Evolutionary conservation across 1,140 invertebrate genomes (phyloP), one percentile per base, ranked within the genome.

Genomic region (Triops cancriformis): DNA sequence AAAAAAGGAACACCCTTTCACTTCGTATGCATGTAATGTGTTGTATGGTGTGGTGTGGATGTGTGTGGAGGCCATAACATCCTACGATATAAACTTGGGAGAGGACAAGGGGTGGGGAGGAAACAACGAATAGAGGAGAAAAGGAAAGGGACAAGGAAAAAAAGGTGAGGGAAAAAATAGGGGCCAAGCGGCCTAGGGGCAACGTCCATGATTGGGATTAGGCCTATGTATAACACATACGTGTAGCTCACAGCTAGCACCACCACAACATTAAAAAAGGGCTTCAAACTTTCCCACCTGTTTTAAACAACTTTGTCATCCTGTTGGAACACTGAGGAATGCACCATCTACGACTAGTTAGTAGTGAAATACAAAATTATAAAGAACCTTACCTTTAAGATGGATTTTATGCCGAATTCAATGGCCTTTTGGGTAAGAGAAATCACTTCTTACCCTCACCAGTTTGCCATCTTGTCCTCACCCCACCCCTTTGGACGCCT

Each of bases 1-100:
- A 64, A 64, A 64, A 64, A 64, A 64, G 51, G 51, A 64, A 64
- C 51, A 64, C 51, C 51, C 51, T 64, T 64, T 64, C 51, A 64
- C 51, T 64, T 64, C 31, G 31, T 37, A 37, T 37, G 31, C 31
- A 37, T 4, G 2, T 37, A 37, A 37, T 37, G 31, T 37, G 31
- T 37, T 37, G 31, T 37, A 37, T 37, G 31, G 31, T 37, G 31
- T 37, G 31, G 31, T 37, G 31, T 37, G 31, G 31, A 37, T 37
- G 31, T 37, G 31, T 64, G n/a, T 64, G 51, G 51, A 64, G 51
- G 51, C 51, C 51, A 64, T 64, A 64, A 64, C 23, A 64, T 64
- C 51, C 51, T 37, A 37, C 31, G 31, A 37, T 37, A 37, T 37
- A 37, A 37, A 37, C 31, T 37, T 37, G 31, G 31, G 31, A 37